Conservation (phyloP, 2,797 vertebrate species). For the Periparus ater region DNA sequence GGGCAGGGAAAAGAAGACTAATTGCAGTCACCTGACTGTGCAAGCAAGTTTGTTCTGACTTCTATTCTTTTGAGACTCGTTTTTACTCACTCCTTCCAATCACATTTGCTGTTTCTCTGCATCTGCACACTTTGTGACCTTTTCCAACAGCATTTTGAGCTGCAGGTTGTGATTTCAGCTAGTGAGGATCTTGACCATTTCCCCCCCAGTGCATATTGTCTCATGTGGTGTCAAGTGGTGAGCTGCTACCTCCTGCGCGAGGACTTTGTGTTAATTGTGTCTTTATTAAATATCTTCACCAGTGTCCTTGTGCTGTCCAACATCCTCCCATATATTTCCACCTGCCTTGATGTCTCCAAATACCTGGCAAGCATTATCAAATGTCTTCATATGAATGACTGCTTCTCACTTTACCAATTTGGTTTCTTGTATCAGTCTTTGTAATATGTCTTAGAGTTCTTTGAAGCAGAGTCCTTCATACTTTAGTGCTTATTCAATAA, state of each 20-base stretch:
- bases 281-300: background rate
- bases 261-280: background rate
- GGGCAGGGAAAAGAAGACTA: background rate
- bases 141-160: background rate
- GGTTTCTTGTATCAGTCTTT: background rate
- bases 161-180: background rate
- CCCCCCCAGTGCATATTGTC: background rate
- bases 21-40: background rate
- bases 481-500: background rate
- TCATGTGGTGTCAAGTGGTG: background rate
- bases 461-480: background rate
- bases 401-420: background rate
- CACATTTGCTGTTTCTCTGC: background rate
- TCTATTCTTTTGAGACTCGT: background rate
- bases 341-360: background rate
- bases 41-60: background rate
- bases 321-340: background rate
- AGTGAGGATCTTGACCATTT: background rate
- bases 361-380: accelerated
- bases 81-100: background rate
- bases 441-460: background rate
- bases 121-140: background rate
- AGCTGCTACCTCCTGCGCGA: background rate
- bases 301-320: background rate
- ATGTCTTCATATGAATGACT: background rate